Evolutionary conservation across 1,140 invertebrate genomes (phyloP).

Genomic region (Drosophila triauraria): DNA sequence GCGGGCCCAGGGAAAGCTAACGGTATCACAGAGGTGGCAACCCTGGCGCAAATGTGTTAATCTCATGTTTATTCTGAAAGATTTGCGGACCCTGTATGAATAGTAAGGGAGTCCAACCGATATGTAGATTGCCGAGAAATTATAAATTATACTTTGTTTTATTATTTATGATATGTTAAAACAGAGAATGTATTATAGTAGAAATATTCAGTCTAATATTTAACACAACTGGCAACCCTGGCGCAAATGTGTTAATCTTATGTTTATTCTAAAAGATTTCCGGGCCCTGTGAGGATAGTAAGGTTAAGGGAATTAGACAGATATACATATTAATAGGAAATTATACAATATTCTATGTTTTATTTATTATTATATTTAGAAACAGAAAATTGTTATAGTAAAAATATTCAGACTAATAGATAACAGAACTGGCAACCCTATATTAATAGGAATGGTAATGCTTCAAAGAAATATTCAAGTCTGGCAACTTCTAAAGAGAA

Average conservation of each 20-base stretch:
- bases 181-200: too few relatives aligned
- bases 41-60: conserved; percentile 4
- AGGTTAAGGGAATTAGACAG: too few relatives aligned
- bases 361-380: too few relatives aligned
- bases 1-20: conserved; percentile 32
- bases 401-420: too few relatives aligned
- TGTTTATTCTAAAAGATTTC: neutral
- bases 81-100: neutral
- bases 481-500: too few relatives aligned
- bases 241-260: conserved; percentile 1
- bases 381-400: too few relatives aligned
- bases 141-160: too few relatives aligned
- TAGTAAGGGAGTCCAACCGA: neutral
- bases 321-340: neutral
- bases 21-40: conserved; percentile 10
- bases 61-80: neutral
- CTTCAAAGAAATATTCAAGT: too few relatives aligned
- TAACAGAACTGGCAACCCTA: neutral
- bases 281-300: neutral
- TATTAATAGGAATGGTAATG: neutral
- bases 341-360: too few relatives aligned
- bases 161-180: too few relatives aligned
- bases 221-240: conserved; percentile 5
- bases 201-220: too few relatives aligned
- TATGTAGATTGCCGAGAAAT: too few relatives aligned